Evolutionary conservation across 2,113 vertebrate genomes (phyloP).

Genomic region (Colaptes auratus): DNA sequence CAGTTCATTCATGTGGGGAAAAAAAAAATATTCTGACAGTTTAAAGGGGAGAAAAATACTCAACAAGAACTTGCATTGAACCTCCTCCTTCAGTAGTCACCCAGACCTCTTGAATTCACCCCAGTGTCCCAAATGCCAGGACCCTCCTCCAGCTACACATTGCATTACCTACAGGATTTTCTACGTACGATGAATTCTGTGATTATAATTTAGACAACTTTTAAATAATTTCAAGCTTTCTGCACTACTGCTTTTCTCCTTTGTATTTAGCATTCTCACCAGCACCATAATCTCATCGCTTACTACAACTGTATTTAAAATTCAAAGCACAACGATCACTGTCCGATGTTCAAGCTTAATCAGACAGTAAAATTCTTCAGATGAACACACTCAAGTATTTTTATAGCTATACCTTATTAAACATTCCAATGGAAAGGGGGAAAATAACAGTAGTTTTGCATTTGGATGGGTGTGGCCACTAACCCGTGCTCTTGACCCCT

Average conservation of each 20-base stretch:
- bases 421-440: neutral
- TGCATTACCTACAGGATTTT: neutral
- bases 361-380: neutral
- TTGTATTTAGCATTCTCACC: neutral
- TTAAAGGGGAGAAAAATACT: neutral
- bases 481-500: neutral
- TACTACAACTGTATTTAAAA: neutral
- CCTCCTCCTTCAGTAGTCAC: too few relatives aligned
- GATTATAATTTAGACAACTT: too few relatives aligned
- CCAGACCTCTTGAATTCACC: too few relatives aligned
- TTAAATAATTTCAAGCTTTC: neutral
- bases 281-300: neutral
- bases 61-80: neutral
- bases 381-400: neutral
- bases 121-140: accelerated
- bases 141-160: neutral
- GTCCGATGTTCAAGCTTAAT: neutral
- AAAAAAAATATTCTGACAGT: neutral
- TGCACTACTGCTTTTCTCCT: neutral
- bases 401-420: neutral
- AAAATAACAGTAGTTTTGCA: neutral
- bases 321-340: too few relatives aligned
- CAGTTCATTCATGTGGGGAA: neutral
- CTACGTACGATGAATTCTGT: neutral
- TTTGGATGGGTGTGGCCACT: neutral